phyloP scores from a whole-genome alignment of 2,888 invertebrate genomes.

The Norana najaformis region DNA sequence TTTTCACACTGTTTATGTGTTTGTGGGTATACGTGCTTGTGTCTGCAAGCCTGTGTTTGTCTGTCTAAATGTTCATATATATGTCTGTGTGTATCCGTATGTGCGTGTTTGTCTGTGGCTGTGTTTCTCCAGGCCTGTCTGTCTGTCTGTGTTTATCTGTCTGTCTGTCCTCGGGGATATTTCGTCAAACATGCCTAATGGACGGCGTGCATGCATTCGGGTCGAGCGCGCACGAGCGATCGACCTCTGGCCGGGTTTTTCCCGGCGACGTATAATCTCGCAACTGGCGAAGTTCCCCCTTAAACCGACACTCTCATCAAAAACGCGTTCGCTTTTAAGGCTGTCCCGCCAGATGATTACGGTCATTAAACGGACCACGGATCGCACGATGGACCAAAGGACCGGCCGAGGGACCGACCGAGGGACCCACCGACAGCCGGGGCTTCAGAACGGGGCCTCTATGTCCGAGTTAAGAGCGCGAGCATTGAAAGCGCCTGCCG shows the following conservation, averaged over 20 bases:
- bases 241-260: no score
- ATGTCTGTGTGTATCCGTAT: neutral
- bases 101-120: neutral
- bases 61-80: neutral
- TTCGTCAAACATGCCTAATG: neutral
- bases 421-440: neutral
- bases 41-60: no score
- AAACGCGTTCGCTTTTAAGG: neutral
- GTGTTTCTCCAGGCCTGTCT: neutral
- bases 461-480: neutral
- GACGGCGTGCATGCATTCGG: neutral
- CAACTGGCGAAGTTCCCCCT: neutral
- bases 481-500: neutral
- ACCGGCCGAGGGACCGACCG: neutral
- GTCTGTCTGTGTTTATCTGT: neutral
- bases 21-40: neutral
- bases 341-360: slow-evolving; percentile 7
- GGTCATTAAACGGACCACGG: neutral
- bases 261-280: no score
- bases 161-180: neutral
- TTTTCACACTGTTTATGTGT: no score
- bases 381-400: neutral
- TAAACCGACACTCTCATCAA: slow-evolving; percentile 24
- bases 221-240: neutral
- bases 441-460: neutral